Conservation (phyloP, 1,140 invertebrate species). For the Ctenoplectra terminalis region DNA sequence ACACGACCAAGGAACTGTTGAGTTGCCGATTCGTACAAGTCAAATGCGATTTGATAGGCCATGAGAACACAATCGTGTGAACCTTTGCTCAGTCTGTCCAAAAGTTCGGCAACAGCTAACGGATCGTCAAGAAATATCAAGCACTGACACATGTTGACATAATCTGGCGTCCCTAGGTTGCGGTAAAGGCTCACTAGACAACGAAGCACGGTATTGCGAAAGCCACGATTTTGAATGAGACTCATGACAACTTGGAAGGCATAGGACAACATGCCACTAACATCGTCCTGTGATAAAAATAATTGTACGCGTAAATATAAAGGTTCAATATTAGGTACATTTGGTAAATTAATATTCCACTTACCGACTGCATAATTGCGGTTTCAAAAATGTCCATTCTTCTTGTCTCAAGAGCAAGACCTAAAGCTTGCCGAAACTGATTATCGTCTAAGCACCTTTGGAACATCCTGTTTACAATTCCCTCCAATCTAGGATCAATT, state of each 20-base stretch:
- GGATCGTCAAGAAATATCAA: constrained; percentile 98
- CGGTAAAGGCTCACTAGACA: constrained; percentile 95
- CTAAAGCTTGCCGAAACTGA: constrained; percentile 96
- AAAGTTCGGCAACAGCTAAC: constrained; percentile 93
- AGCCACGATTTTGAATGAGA: constrained; percentile 95
- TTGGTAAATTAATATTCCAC: constrained; percentile 45
- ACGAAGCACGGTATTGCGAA: constrained; percentile 94
- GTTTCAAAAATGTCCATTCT: constrained; percentile 98
- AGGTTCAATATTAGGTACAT: background rate
- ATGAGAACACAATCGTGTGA: constrained; percentile 90
- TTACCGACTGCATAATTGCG: constrained; percentile 93
- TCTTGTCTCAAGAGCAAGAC: constrained; percentile 96
- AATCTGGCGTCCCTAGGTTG: constrained; percentile 94
- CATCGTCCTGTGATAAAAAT: constrained; percentile 88
- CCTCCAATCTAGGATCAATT: constrained; percentile 95
- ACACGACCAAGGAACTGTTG: constrained; percentile 98
- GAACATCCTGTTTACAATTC: constrained; percentile 98
- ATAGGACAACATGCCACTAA: constrained; percentile 95
- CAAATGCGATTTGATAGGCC: constrained; percentile 99
- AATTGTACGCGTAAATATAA: constrained; percentile 25
- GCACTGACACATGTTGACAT: constrained; percentile 98
- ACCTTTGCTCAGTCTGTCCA: constrained; percentile 93
- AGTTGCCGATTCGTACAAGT: constrained; percentile 99
- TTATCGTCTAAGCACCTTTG: constrained; percentile 96
- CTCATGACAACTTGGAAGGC: constrained; percentile 98